These are phyloP conservation scores for Redunca redunca DNA, from an alignment of 2,113 vertebrate genomes.

Conservation along the genomic window DNA sequence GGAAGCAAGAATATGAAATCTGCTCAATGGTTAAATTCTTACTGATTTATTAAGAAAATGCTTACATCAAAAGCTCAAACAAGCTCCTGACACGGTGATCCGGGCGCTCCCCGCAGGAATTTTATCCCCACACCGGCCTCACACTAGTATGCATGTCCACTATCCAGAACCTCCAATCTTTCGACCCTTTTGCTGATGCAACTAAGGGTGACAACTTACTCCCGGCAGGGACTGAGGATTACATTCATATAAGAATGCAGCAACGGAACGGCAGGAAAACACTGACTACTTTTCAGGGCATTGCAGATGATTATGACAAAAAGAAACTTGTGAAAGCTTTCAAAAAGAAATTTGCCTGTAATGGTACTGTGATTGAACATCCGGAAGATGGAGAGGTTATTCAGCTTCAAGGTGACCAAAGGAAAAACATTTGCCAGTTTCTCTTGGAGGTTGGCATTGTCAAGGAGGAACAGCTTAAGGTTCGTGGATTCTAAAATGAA, in stretches of 20 bases:
- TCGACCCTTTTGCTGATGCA: constrained; percentile 95
- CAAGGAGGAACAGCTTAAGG: constrained; percentile 92
- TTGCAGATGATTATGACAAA: constrained; percentile 92
- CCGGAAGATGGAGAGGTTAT: constrained; percentile 90
- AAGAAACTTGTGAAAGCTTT: constrained; percentile 94
- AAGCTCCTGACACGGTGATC: no score
- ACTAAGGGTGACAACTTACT: constrained; percentile 93
- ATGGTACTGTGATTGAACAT: constrained; percentile 90
- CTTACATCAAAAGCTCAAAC: background rate
- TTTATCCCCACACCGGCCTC: no score
- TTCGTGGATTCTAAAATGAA: constrained; percentile 88
- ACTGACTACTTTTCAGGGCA: constrained; percentile 91
- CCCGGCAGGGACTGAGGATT: constrained; percentile 92
- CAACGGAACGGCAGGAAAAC: constrained; percentile 92
- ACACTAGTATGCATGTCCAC: no score
- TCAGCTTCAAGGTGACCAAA: constrained; percentile 89
- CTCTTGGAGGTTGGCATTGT: constrained; percentile 90
- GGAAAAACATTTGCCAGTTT: constrained; percentile 89
- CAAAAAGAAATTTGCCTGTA: constrained; percentile 92
- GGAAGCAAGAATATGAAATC: background rate
- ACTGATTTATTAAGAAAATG: background rate
- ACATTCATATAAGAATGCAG: constrained; percentile 94
- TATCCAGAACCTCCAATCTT: no score
- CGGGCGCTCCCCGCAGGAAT: no score
- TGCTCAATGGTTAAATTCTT: background rate